Evolutionary conservation across 1,140 invertebrate species (phyloP).

Genomic region (Drosophila ohnishii): DNA sequence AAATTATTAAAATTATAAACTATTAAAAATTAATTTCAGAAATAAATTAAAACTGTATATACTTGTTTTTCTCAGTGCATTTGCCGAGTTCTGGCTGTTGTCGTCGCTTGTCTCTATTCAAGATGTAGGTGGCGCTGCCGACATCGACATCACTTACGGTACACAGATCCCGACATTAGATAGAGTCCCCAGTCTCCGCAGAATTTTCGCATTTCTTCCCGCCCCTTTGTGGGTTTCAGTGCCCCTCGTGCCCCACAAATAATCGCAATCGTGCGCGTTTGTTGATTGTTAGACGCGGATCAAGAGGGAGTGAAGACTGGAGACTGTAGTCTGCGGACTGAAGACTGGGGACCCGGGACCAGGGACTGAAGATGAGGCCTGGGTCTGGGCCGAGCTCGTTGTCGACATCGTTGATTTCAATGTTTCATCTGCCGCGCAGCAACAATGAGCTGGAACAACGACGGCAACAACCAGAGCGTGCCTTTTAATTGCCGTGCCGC

Average conservation of each 20-base stretch:
- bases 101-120: constrained; percentile 34
- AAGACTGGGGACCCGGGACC: not conserved
- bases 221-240: not conserved
- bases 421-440: constrained; percentile 75
- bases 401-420: constrained; percentile 73
- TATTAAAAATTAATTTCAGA: not conserved
- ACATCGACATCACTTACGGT: constrained; percentile 73
- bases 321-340: not conserved
- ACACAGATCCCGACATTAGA: constrained; percentile 73
- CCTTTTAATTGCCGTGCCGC: constrained; percentile 78
- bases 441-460: constrained; percentile 43
- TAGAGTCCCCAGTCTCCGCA: constrained; percentile 35
- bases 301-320: constrained; percentile 1
- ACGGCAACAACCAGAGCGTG: constrained; percentile 64
- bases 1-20: not conserved
- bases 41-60: not conserved
- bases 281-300: constrained; percentile 62
- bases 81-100: constrained; percentile 17
- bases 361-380: constrained; percentile 10
- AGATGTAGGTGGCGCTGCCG: constrained; percentile 77
- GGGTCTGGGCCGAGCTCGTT: constrained; percentile 34
- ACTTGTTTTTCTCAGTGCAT: constrained; percentile 15
- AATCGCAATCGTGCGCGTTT: constrained; percentile 68
- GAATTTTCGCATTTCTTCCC: constrained; percentile 35
- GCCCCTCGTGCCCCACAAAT: constrained; percentile 8